Evolutionary conservation across 2,797 vertebrate genomes (phyloP).

Genomic region (Nannoperca obscura): DNA sequence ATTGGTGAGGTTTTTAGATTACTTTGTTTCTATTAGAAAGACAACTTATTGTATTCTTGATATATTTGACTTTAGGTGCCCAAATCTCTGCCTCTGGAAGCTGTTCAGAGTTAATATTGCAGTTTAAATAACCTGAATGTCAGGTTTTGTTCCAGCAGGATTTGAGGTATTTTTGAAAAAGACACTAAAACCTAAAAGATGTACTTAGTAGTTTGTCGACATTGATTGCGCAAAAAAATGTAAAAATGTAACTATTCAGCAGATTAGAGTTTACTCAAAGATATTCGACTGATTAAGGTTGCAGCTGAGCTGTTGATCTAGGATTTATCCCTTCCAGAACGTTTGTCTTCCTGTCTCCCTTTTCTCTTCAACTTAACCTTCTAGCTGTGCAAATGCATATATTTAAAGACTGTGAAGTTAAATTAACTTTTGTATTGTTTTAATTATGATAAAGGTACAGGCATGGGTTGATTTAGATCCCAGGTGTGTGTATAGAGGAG

Average conservation of each 20-base stretch:
- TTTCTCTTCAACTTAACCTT: conserved; percentile 9
- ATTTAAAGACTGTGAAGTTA: conserved; percentile 27
- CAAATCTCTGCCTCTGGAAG: neutral
- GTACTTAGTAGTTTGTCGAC: neutral
- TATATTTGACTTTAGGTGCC: neutral
- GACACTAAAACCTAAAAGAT: neutral
- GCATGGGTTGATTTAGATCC: conserved; percentile 14
- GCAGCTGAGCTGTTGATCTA: conserved; percentile 2
- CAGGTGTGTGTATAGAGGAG: neutral
- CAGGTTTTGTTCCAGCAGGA: conserved; percentile 1
- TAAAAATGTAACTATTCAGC: conserved; percentile 1
- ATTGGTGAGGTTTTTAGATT: neutral
- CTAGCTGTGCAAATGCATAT: conserved; percentile 4
- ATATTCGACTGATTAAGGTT: conserved; percentile 27
- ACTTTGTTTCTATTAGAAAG: neutral
- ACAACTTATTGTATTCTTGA: neutral
- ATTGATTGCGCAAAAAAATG: neutral
- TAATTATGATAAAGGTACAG: conserved; percentile 23
- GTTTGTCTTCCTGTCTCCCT: neutral
- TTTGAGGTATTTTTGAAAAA: neutral
- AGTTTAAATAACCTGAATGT: neutral
- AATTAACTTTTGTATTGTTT: conserved; percentile 17
- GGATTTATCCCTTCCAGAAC: conserved; percentile 17
- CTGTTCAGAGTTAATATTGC: neutral
- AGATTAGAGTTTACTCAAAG: conserved; percentile 13